A percentile compares a stretch with the other conserved stretches of the same genome.
Evolutionary conservation across 1,140 invertebrate species (phyloP).

Genomic region (Danaus plexippus): DNA sequence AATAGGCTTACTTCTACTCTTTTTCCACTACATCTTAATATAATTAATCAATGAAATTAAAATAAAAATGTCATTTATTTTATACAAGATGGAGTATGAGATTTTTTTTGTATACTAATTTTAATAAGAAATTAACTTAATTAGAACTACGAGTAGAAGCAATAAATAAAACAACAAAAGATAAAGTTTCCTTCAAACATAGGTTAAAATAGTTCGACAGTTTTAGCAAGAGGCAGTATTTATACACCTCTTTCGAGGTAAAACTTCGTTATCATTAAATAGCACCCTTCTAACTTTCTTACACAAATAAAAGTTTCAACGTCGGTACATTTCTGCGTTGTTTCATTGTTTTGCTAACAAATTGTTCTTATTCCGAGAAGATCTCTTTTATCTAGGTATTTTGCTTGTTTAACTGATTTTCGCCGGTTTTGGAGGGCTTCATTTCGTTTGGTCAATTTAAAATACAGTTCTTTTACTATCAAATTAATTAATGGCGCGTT

Average conservation of each 20-base stretch:
- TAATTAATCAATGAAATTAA: too few relatives aligned
- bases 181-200: too few relatives aligned
- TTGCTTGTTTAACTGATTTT: constrained; percentile 16
- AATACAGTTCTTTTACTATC: constrained; percentile 5
- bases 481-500: neutral
- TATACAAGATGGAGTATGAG: too few relatives aligned
- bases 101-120: too few relatives aligned
- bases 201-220: constrained; percentile 6
- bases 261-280: constrained; percentile 38
- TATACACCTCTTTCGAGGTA: constrained; percentile 8
- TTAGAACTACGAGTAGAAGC: too few relatives aligned
- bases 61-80: too few relatives aligned
- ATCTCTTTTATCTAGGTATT: constrained; percentile 16
- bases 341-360: constrained; percentile 33
- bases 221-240: constrained; percentile 7
- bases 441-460: constrained; percentile 7
- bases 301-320: constrained; percentile 35
- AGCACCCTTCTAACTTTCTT: constrained; percentile 37
- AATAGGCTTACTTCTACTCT: too few relatives aligned
- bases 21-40: too few relatives aligned
- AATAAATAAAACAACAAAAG: too few relatives aligned
- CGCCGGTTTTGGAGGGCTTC: constrained; percentile 10
- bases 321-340: constrained; percentile 22
- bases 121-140: too few relatives aligned
- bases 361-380: constrained; percentile 29